phyloP scores from a whole-genome alignment of 2,797 vertebrate species.

The Pogonophryne albipinna region DNA sequence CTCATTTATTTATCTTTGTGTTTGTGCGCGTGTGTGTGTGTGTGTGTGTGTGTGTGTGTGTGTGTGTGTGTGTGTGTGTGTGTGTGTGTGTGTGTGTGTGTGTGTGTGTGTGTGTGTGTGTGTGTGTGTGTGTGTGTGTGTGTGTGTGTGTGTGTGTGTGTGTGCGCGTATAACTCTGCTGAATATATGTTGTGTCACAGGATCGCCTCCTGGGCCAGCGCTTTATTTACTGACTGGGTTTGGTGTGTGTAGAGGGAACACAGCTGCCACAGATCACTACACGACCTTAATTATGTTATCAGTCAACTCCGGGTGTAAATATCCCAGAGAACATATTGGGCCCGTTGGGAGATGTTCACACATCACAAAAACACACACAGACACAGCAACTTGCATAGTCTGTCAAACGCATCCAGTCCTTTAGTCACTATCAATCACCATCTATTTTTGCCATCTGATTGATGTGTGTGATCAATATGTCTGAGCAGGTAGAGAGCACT shows the following conservation, averaged over 20 bases:
- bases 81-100: not conserved
- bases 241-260: conserved; percentile 66
- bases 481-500: conserved; percentile 47
- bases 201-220: conserved; percentile 56
- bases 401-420: conserved; percentile 53
- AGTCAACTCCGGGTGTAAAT: conserved; percentile 80
- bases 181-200: conserved; percentile 70
- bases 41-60: too few species aligned
- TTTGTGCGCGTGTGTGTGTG: not conserved
- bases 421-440: conserved; percentile 68
- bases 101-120: too few species aligned
- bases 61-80: too few species aligned
- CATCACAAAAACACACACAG: conserved; percentile 37
- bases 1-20: conserved; percentile 32
- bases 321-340: conserved; percentile 69
- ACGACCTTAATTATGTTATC: conserved; percentile 83
- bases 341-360: conserved; percentile 56
- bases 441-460: conserved; percentile 68
- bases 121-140: too few species aligned
- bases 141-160: not conserved
- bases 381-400: conserved; percentile 40
- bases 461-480: conserved; percentile 74
- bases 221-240: conserved; percentile 75
- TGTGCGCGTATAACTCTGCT: conserved; percentile 20
- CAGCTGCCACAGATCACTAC: conserved; percentile 75